Conservation (phyloP, 2,797 vertebrate genomes). For the Mus spretus region DNA sequence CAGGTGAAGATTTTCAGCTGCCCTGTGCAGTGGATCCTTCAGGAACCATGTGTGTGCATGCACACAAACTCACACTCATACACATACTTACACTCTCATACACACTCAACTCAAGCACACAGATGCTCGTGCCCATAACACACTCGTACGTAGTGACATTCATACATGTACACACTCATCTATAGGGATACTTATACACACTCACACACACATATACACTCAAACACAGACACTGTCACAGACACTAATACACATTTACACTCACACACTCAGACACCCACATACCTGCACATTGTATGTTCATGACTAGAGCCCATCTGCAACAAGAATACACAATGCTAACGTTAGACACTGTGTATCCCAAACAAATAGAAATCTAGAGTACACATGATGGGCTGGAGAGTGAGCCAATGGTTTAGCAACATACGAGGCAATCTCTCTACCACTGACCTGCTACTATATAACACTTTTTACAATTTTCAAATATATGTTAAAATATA, state of each 20-base stretch:
- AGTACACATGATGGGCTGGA: neutral
- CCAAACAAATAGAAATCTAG: neutral
- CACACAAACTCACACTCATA: neutral
- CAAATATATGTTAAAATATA: too few relatives aligned
- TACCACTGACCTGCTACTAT: neutral
- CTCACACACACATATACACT: neutral
- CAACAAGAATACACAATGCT: neutral
- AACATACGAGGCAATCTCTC: neutral
- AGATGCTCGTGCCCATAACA: neutral
- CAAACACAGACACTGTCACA: neutral
- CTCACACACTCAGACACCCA: neutral
- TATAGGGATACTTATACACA: neutral
- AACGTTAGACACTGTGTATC: slow-evolving; percentile 1
- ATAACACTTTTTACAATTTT: neutral
- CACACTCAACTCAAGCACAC: neutral
- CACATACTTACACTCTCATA: neutral
- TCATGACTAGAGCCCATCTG: slow-evolving; percentile 19
- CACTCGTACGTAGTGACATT: neutral
- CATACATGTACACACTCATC: neutral
- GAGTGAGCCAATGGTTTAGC: neutral
- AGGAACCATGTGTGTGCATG: neutral
- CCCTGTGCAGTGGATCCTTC: slow-evolving; percentile 25
- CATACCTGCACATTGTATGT: neutral
- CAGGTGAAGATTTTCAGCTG: slow-evolving; percentile 17
- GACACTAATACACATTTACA: neutral